Percentiles rank a stretch among this genome's conserved stretches.
Conservation (phyloP, 2,888 invertebrate species). For the Unio delphinus region DNA sequence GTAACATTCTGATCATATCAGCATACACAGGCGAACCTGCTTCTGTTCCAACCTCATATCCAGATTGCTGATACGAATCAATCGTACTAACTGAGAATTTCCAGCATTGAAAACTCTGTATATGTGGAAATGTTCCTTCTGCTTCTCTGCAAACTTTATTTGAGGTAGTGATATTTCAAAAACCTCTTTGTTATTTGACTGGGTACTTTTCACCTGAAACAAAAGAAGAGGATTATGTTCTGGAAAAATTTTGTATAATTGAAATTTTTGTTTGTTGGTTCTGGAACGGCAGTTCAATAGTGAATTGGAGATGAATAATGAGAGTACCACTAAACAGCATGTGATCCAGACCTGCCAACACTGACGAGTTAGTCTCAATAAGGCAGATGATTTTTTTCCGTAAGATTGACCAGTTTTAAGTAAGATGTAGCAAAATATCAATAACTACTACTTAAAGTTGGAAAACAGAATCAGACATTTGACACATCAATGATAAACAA, state of each 20-base stretch:
- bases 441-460: too few species aligned
- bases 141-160: slow-evolving; percentile 60
- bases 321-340: too few species aligned
- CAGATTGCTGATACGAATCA: slow-evolving; percentile 61
- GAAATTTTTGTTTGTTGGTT: slow-evolving; percentile 6
- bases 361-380: too few species aligned
- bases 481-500: too few species aligned
- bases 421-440: too few species aligned
- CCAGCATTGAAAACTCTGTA: slow-evolving; percentile 67
- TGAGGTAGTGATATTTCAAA: slow-evolving; percentile 66
- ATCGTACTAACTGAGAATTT: slow-evolving; percentile 41
- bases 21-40: slow-evolving; percentile 57
- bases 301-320: too few species aligned
- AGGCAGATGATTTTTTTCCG: too few species aligned
- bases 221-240: slow-evolving; percentile 3
- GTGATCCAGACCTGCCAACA: too few species aligned
- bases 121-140: slow-evolving; percentile 58
- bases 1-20: slow-evolving; percentile 32
- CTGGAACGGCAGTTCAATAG: too few species aligned
- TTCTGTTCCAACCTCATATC: slow-evolving; percentile 52
- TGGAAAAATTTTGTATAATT: slow-evolving; percentile 44
- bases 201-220: slow-evolving; percentile 50
- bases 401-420: too few species aligned
- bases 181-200: slow-evolving; percentile 55
- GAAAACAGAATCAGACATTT: too few species aligned